phyloP scores from a whole-genome alignment of 1,140 invertebrate genomes.

The Coelopa frigida region DNA sequence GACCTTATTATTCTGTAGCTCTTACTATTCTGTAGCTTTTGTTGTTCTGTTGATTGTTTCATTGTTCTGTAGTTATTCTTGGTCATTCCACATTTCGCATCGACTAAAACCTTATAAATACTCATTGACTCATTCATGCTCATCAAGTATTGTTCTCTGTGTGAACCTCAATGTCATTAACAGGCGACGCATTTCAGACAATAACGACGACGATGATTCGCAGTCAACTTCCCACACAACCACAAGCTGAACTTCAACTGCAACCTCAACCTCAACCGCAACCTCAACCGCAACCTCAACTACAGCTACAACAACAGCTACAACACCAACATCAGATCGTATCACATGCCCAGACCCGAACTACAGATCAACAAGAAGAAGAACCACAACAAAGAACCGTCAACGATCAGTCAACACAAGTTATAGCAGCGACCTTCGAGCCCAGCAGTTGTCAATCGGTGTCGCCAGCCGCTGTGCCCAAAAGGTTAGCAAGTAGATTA shows the following conservation, averaged over 20 bases:
- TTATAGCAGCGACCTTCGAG: too few relatives aligned
- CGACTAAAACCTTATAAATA: background rate
- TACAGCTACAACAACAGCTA: background rate
- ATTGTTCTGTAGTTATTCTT: background rate
- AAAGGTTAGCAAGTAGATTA: constrained; percentile 34
- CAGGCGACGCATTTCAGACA: constrained; percentile 44
- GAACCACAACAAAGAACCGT: constrained; percentile 14
- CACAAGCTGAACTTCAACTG: constrained; percentile 10
- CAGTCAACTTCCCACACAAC: background rate
- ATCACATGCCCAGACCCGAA: too few relatives aligned
- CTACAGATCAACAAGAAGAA: background rate
- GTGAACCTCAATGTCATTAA: constrained; percentile 30
- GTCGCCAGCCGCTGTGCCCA: constrained; percentile 22
- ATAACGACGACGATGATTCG: constrained; percentile 16
- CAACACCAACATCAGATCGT: background rate
- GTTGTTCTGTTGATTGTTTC: too few relatives aligned
- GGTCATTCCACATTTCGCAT: constrained; percentile 1
- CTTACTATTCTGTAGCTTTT: too few relatives aligned
- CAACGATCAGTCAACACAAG: too few relatives aligned
- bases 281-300: constrained; percentile 1
- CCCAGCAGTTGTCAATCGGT: too few relatives aligned
- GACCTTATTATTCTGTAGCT: too few relatives aligned
- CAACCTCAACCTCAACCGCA: constrained; percentile 4
- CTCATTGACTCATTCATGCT: constrained; percentile 14
- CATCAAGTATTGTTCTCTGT: constrained; percentile 13